Evolutionary conservation across 2,888 invertebrate genomes (phyloP), one percentile per base, ranked within the genome.

Genomic region (Drosophila testacea): DNA sequence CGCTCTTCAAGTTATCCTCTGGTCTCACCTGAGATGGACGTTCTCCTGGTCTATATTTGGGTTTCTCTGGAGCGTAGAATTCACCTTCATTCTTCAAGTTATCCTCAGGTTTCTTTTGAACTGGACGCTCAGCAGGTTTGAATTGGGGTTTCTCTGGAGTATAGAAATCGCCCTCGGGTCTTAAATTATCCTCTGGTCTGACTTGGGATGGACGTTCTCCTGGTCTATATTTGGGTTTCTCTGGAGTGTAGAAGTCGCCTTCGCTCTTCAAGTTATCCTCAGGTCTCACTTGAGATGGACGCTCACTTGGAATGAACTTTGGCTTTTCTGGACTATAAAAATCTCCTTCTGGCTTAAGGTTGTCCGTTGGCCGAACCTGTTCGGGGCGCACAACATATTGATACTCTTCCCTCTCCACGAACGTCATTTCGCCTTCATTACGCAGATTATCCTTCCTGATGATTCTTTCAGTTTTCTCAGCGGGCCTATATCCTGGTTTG

Each of bases 101-200:
- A 54, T 91, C 95, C 42, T 90, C 92, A 4, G 94, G 95, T 41
- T 91, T 92, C 10, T 77, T 68, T 9, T 92, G 93, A n/a, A 92
- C 90, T 0, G 93, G 93, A 52, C 94, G 82, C 46, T 93, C 93
- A 0, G 86, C 92, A 0, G 94, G 94, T 16, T 88, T 90, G 83
- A 92, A 94, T 28, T 91, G 79, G 0, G 93, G 91, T 44, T 92
- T 92, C 47, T 91, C 91, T 0, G 94, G 94, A 11, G 92, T 82
- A 74, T 94, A 93, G 83, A 94, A 94, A 0, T 94, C 93, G 0
- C 95, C 95, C 89, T 94, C 94, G 0, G 0, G 94, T 92, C 65
- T 90, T 92, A 95, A 80, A 75, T 95, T 94, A 75, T 94, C 94
- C 48, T 88, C 91, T 1, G 94, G 94, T 71, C 91, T 92, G 4